Conservation (phyloP, 1,140 invertebrate genomes). For the Heliconius hermathena region DNA sequence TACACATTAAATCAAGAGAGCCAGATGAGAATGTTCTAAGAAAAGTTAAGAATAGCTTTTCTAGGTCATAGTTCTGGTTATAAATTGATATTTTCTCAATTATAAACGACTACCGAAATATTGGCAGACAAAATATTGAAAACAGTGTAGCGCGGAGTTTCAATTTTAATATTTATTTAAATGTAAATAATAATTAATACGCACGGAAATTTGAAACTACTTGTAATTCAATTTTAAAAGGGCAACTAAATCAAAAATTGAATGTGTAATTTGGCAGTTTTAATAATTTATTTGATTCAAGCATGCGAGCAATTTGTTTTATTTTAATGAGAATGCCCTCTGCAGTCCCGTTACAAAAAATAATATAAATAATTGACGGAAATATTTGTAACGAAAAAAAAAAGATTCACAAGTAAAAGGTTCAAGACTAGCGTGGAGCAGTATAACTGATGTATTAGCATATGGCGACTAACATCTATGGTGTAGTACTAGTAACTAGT, state of each 20-base stretch:
- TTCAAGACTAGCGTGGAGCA: conserved; percentile 42
- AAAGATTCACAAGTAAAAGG: conserved; percentile 21
- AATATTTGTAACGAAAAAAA: not conserved
- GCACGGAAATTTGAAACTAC: conserved; percentile 38
- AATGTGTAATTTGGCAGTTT: conserved; percentile 31
- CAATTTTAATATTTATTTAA: conserved; percentile 38
- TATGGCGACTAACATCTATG: conserved; percentile 49
- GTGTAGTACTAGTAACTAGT: conserved; percentile 47
- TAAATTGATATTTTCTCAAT: conserved; percentile 30
- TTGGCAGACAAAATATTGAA: conserved; percentile 33
- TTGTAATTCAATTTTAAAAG: conserved; percentile 33
- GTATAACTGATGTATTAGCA: conserved; percentile 48
- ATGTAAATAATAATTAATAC: conserved; percentile 27
- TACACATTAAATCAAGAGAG: not conserved
- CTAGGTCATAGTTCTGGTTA: conserved; percentile 25
- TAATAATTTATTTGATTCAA: conserved; percentile 29
- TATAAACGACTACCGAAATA: conserved; percentile 28
- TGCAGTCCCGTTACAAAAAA: conserved; percentile 25
- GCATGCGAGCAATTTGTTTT: conserved; percentile 42
- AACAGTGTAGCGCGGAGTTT: conserved; percentile 33
- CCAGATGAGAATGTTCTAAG: conserved; percentile 12
- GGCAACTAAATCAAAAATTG: conserved; percentile 38
- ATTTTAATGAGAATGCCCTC: conserved; percentile 35
- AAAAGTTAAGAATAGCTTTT: conserved; percentile 29
- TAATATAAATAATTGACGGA: conserved; percentile 28